phyloP scores from a whole-genome alignment of 2,113 vertebrate species.

The Burhinus oedicnemus region DNA sequence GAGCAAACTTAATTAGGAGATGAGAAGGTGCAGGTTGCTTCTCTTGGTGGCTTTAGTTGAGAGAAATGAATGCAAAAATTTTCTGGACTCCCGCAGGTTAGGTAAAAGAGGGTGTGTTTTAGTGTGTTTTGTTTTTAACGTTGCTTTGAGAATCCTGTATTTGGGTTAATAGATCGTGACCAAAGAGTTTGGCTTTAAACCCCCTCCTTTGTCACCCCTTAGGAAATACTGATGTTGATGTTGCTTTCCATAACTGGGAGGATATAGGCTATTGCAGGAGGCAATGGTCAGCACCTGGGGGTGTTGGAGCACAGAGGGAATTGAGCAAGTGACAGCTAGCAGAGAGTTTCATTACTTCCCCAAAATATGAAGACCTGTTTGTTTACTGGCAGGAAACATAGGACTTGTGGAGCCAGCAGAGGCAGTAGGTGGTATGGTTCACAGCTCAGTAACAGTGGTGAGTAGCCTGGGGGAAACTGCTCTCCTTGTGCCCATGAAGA shows the following conservation, averaged over 20 bases:
- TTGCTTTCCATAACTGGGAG: neutral
- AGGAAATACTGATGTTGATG: neutral
- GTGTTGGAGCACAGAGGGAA: neutral
- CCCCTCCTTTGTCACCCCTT: neutral
- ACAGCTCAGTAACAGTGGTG: neutral
- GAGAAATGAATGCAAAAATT: neutral
- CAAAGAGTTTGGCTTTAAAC: neutral
- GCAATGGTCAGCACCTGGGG: neutral
- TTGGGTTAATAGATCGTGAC: neutral
- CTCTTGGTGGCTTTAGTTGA: neutral
- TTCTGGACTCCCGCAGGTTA: neutral
- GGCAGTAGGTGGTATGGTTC: neutral
- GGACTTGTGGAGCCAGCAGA: neutral
- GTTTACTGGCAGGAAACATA: neutral
- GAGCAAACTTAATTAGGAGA: neutral
- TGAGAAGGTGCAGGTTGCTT: neutral
- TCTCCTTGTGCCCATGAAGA: neutral
- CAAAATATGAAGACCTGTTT: neutral
- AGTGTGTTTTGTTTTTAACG: neutral
- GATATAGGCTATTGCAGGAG: neutral
- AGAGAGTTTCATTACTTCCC: neutral
- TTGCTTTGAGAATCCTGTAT: neutral
- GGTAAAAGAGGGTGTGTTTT: neutral
- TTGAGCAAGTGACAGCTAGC: neutral
- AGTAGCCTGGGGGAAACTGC: neutral